Base-by-base conservation (phyloP, 2,888 invertebrate species). In the Hylaea fasciaria region DNA sequence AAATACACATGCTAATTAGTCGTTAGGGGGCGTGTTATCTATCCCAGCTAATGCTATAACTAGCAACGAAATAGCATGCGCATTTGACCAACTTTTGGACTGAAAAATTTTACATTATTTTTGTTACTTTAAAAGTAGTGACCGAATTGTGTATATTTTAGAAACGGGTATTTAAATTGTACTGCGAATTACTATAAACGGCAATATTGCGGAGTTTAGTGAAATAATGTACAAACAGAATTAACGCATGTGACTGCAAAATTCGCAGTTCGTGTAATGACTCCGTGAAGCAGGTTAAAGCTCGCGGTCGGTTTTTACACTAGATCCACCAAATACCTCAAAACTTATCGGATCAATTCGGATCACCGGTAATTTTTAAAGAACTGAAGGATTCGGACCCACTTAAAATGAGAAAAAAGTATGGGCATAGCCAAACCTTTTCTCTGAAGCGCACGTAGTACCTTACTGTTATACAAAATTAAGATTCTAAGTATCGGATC, bases 81-180 rank as follows among this genome's bases (percentile, higher is more conserved):
- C 39, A 39, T 39, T 39, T 17, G 9, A 16, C 16, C 10, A 11
- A 32, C 39, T 22, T 22, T 4, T 22, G 10, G 9, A 49, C 39
- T 49, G 39, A 10, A 22, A 49, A 4, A 28, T 28, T 29, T 13
- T 29, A 3, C 2, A n/a, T 35, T 16, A 29, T 3, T 29, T 41
- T 14, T 10, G 28, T 50, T n/a, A 61, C 58, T 50, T 57, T 41
- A 44, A 49, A 62, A 46, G 68, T 44, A 52, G 61, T 57, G 58
- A 61, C 44, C 28, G 37, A 43, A 48, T 51, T 51, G 32, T 16
- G 14, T 10, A 32, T n/a, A n/a, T n/a, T 32, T 44, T 45, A 29
- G 22, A 28, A 28, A 48, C 35, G 16, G 22, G 16, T 40, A 55
- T 44, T 10, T 16, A 32, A 39, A 40, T 1, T 53, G 37, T 53